Evolutionary conservation across 2,888 invertebrate species (phyloP).

Genomic region (Mimachlamys varia): DNA sequence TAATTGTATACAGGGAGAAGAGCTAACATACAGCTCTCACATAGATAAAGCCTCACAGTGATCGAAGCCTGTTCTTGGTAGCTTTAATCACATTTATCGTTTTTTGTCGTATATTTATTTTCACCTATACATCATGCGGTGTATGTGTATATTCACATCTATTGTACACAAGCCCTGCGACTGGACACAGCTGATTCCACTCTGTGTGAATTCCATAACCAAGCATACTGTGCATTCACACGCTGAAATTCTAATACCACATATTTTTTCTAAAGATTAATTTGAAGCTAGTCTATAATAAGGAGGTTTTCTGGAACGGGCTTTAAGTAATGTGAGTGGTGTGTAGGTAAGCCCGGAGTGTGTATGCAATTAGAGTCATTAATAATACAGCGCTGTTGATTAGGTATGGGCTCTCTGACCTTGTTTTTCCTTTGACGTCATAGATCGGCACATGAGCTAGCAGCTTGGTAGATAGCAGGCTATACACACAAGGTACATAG

Average conservation of each 20-base stretch:
- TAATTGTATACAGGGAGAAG: neutral
- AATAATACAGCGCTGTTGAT: conserved; percentile 31
- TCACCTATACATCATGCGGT: neutral
- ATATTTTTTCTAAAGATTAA: neutral
- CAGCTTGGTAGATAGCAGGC: conserved; percentile 27
- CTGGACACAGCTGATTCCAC: neutral
- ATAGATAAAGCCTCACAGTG: neutral
- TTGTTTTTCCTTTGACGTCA: conserved; percentile 36
- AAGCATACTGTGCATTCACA: neutral
- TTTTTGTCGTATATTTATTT: neutral
- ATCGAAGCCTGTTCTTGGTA: neutral
- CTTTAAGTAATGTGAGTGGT: conserved; percentile 8
- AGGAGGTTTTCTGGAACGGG: neutral
- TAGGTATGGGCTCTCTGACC: conserved; percentile 31
- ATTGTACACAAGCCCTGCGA: neutral
- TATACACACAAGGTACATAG: conserved; percentile 32
- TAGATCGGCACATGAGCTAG: conserved; percentile 36
- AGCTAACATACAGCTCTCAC: neutral
- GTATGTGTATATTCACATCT: neutral
- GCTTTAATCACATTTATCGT: neutral
- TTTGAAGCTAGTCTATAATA: neutral
- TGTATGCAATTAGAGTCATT: conserved; percentile 34
- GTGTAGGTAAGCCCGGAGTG: conserved; percentile 24
- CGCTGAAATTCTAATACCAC: neutral
- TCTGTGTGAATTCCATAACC: too few species aligned